phyloP scores from a whole-genome alignment of 2,888 invertebrate genomes.

The Ochlodes sylvanus region DNA sequence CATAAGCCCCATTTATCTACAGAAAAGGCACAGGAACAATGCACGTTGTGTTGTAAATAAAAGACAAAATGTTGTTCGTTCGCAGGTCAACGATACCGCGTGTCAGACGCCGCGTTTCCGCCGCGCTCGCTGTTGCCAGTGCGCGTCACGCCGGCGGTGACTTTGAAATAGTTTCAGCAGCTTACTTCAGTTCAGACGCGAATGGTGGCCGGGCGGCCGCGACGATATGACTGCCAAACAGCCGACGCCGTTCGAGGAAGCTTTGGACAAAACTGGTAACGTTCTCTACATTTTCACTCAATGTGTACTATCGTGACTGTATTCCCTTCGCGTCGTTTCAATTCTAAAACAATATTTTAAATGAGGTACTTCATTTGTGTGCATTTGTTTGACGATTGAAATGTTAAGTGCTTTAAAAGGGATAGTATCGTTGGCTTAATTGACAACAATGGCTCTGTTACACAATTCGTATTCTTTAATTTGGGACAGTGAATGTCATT shows the following conservation, averaged over 20 bases:
- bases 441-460: constrained; percentile 9
- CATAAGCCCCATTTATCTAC: too few species aligned
- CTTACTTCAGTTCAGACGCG: constrained; percentile 62
- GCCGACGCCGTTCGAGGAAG: constrained; percentile 65
- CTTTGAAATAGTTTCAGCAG: constrained; percentile 61
- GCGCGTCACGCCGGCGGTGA: constrained; percentile 53
- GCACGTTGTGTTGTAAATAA: too few species aligned
- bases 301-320: too few species aligned
- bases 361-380: not conserved
- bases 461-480: not conserved
- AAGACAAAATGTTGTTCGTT: too few species aligned
- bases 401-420: not conserved
- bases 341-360: not conserved
- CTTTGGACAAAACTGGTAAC: constrained; percentile 68
- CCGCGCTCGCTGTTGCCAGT: constrained; percentile 46
- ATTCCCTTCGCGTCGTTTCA: not conserved
- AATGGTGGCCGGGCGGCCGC: constrained; percentile 48
- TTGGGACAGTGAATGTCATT: too few species aligned
- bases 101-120: not conserved
- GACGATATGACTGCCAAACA: constrained; percentile 41
- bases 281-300: not conserved
- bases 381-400: not conserved
- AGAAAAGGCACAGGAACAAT: too few species aligned
- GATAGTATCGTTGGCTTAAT: not conserved
- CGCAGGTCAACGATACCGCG: not conserved